Evolutionary conservation across 2,888 invertebrate genomes (phyloP).

Genomic region (Caenorhabditis panamensis): DNA sequence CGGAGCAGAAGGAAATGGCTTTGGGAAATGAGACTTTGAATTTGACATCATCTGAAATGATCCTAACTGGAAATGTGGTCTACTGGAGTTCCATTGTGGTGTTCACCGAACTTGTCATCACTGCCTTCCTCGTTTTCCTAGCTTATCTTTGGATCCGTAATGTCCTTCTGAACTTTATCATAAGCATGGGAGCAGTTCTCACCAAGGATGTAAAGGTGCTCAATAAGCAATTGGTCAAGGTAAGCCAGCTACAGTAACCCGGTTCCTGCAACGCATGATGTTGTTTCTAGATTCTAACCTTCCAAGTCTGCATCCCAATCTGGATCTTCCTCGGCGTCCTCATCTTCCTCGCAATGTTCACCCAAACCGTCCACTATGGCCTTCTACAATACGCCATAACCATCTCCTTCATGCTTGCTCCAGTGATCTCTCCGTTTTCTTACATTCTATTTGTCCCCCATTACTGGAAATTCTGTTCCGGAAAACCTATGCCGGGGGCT

Average conservation of each 20-base stretch:
- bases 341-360: constrained; percentile 37
- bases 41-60: neutral
- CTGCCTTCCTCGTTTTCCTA: constrained; percentile 25
- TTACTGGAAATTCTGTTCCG: constrained; percentile 51
- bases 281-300: constrained; percentile 38
- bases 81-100: constrained; percentile 45
- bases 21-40: neutral
- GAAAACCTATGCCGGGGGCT: neutral
- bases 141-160: constrained; percentile 50
- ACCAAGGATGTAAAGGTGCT: constrained; percentile 39
- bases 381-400: constrained; percentile 39
- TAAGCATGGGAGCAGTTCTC: constrained; percentile 42
- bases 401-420: constrained; percentile 50
- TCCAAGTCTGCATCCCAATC: constrained; percentile 56
- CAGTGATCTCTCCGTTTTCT: constrained; percentile 47
- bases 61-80: constrained; percentile 27
- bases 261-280: neutral
- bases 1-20: constrained; percentile 7
- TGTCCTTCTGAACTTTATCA: constrained; percentile 39
- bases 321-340: constrained; percentile 54
- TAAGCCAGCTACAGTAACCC: neutral
- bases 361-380: neutral
- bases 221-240: constrained; percentile 50
- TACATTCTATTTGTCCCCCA: constrained; percentile 51
- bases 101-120: constrained; percentile 38